phyloP scores from a whole-genome alignment of 2,797 vertebrate species.

The Petrocephalus sullivani region DNA sequence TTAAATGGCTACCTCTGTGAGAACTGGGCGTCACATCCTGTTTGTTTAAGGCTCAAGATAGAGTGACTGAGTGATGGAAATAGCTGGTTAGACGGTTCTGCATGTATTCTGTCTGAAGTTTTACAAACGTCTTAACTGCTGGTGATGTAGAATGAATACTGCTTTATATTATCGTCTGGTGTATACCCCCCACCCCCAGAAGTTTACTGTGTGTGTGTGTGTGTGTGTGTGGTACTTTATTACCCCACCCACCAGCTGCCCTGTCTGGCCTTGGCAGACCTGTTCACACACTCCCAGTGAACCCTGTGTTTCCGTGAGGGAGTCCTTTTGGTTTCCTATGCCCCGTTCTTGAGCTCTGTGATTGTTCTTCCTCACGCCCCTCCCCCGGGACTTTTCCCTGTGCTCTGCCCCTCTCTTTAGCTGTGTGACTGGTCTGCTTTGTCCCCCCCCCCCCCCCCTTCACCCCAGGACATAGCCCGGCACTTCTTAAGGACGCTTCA shows the following conservation, averaged over 20 bases:
- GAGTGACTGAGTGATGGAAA: neutral
- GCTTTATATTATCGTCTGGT: neutral
- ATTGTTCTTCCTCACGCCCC: neutral
- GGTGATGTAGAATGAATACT: neutral
- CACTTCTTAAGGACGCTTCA: neutral
- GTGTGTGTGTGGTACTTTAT: too few species aligned
- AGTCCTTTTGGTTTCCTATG: neutral
- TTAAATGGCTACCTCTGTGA: neutral
- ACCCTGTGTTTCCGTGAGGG: neutral
- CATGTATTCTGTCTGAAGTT: neutral
- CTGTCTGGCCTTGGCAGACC: too few species aligned
- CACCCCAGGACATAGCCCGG: neutral
- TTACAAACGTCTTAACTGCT: neutral
- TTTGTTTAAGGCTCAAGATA: neutral
- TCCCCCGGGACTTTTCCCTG: neutral
- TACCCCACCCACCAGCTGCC: too few species aligned
- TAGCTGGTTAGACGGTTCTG: neutral
- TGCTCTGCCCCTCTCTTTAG: neutral
- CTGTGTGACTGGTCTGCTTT: neutral
- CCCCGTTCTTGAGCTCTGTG: neutral
- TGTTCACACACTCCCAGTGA: too few species aligned
- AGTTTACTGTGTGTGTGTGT: too few species aligned
- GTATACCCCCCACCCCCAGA: neutral
- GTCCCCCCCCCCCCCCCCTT: neutral
- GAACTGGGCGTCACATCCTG: neutral